Evolutionary conservation across 2,888 invertebrate genomes (phyloP).

Genomic region (Gisinianus flammeolus): DNA sequence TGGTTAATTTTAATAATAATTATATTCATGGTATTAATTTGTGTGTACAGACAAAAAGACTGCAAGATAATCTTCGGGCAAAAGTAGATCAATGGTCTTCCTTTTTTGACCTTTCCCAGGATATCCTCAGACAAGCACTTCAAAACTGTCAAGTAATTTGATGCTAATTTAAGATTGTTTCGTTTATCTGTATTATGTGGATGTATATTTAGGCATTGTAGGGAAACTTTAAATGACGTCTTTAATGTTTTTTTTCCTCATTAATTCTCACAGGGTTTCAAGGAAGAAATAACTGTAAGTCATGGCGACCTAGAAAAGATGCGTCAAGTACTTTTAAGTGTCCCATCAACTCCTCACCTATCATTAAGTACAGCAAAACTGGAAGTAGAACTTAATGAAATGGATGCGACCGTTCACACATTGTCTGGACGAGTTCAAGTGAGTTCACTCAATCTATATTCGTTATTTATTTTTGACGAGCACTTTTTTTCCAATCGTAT

Average conservation of each 20-base stretch:
- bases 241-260: too few species aligned
- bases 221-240: background rate
- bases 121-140: constrained; percentile 77
- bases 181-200: background rate
- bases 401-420: constrained; percentile 57
- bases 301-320: constrained; percentile 56
- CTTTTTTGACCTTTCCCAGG: constrained; percentile 61
- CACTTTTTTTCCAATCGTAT: too few species aligned
- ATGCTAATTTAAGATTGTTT: background rate
- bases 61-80: constrained; percentile 56
- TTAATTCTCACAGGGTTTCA: constrained; percentile 47
- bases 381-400: constrained; percentile 55
- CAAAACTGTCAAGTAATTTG: constrained; percentile 70
- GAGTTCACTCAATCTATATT: background rate
- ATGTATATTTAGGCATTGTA: background rate
- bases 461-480: too few species aligned
- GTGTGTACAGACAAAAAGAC: constrained; percentile 51
- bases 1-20: background rate
- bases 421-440: constrained; percentile 57
- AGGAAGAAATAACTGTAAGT: constrained; percentile 56
- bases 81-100: constrained; percentile 58
- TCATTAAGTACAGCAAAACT: constrained; percentile 52
- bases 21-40: too few species aligned
- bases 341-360: constrained; percentile 56
- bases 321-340: constrained; percentile 51